Evolutionary conservation across 64 coral and sea anemone species (phyloP).

Genomic region (Montipora cactus): DNA sequence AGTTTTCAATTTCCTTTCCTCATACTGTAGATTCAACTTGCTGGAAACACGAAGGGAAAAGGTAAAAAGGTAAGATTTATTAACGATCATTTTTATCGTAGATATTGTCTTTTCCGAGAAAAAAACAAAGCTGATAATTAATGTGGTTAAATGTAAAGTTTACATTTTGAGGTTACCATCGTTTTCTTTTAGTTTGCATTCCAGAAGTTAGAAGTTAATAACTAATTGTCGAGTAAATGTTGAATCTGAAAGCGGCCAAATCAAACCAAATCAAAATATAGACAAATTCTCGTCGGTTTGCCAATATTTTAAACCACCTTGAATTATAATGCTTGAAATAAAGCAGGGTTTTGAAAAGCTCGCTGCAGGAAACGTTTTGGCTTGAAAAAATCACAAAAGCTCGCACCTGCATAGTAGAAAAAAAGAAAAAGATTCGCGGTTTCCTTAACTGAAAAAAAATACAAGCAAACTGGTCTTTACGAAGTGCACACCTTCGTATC

Average conservation of each 20-base stretch:
- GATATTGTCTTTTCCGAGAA: neutral
- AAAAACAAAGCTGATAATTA: neutral
- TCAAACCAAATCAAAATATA: constrained; percentile 8
- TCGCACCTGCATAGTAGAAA: neutral
- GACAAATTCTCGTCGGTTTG: neutral
- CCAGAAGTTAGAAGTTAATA: neutral
- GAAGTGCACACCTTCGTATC: neutral
- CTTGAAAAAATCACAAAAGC: constrained; percentile 2
- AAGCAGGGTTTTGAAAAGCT: neutral
- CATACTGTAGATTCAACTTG: constrained; percentile 12
- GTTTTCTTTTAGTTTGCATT: neutral
- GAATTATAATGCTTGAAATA: constrained; percentile 8
- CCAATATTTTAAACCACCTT: neutral
- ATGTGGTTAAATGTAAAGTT: neutral
- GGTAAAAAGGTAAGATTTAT: neutral
- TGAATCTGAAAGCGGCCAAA: neutral
- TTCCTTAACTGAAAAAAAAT: neutral
- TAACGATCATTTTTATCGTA: neutral
- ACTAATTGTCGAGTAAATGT: neutral
- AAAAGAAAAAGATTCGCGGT: neutral
- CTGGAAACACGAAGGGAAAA: neutral
- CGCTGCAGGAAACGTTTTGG: constrained; percentile 8
- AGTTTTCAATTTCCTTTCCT: neutral
- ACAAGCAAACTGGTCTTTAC: neutral
- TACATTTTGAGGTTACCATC: neutral